Conservation (phyloP, 2,113 vertebrate species). For the Cairina moschata region DNA sequence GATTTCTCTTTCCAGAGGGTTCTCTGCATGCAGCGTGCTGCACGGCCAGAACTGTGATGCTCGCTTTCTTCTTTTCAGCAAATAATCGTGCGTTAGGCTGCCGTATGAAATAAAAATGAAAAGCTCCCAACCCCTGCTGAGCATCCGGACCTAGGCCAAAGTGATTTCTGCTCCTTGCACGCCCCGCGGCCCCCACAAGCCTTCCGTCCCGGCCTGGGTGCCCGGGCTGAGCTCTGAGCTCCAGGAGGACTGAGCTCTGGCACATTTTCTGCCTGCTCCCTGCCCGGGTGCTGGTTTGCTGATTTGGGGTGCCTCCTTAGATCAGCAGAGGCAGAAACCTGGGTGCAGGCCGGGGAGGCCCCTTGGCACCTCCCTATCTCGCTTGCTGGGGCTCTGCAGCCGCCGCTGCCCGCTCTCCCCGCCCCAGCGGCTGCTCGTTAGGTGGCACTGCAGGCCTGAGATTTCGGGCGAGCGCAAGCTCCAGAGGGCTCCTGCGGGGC, state of each 20-base stretch:
- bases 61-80: not conserved
- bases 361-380: not conserved
- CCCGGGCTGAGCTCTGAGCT: too few species aligned
- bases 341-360: not conserved
- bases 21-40: not conserved
- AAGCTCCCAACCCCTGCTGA: too few species aligned
- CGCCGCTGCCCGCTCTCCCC: not conserved
- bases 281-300: not conserved
- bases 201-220: not conserved
- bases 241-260: too few species aligned
- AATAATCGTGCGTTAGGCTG: not conserved
- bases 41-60: not conserved
- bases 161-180: not conserved
- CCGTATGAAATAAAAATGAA: not conserved
- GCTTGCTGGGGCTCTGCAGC: not conserved
- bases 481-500: not conserved
- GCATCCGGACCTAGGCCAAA: not conserved
- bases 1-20: not conserved
- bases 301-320: not conserved
- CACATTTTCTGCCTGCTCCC: not conserved
- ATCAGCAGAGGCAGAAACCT: not conserved
- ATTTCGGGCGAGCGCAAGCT: not conserved
- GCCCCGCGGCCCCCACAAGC: not conserved
- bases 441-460: slow-evolving; percentile 56
- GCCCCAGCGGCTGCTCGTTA: slow-evolving; percentile 15